Percentiles rank a stretch among this genome's conserved stretches.
Evolutionary conservation across 2,888 invertebrate species (phyloP).

Genomic region (Ametastegia equiseti): DNA sequence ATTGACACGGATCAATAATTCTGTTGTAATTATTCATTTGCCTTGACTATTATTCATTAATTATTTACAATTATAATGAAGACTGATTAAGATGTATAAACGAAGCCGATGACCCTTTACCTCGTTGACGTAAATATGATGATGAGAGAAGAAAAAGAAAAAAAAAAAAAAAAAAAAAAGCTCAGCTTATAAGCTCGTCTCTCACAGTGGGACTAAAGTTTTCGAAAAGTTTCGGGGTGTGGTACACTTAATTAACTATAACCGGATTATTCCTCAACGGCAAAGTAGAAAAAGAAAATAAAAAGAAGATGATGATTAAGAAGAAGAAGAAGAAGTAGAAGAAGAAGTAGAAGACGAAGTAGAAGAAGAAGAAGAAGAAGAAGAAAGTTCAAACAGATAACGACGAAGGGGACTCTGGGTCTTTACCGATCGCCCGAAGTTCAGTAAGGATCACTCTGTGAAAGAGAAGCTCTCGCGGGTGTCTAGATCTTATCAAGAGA

Average conservation of each 20-base stretch:
- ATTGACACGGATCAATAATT: no score
- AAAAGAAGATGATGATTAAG: no score
- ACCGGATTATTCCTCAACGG: neutral
- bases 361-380: neutral
- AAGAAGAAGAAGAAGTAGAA: no score
- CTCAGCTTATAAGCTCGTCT: neutral
- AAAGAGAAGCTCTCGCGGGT: neutral
- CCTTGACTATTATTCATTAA: no score
- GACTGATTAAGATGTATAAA: no score
- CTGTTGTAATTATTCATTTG: no score
- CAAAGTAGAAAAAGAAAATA: neutral
- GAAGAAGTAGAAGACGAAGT: no score
- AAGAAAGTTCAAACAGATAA: neutral
- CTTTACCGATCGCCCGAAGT: neutral
- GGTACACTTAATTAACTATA: neutral
- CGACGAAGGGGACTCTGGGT: neutral
- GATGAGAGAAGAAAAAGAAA: no score
- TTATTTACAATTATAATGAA: no score
- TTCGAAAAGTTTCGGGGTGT: neutral
- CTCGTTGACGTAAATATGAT: no score
- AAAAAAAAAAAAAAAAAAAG: neutral
- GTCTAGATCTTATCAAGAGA: neutral
- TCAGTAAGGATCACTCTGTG: neutral
- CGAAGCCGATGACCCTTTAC: no score
- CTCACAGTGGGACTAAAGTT: neutral